Evolutionary conservation across 2,888 invertebrate species (phyloP).

Genomic region (Himalopsyche kuldschensis): DNA sequence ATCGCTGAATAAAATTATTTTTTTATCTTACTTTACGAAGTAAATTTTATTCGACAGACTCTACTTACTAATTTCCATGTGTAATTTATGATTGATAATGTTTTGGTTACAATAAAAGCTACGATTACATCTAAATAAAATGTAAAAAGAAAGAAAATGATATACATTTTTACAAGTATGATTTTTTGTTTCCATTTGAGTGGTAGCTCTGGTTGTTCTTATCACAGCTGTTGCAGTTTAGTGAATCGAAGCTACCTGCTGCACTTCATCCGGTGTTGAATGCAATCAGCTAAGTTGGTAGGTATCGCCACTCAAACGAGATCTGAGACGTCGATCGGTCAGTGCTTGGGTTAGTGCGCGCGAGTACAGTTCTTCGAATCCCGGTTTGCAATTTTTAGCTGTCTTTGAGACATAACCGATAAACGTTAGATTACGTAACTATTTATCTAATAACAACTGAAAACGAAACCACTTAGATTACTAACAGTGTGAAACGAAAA

Average conservation of each 20-base stretch:
- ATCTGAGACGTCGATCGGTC: background rate
- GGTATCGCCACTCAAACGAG: background rate
- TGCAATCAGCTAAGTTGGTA: background rate
- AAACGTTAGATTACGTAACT: background rate
- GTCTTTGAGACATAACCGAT: background rate
- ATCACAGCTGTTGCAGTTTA: background rate
- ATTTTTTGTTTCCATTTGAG: no score
- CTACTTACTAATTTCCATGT: no score
- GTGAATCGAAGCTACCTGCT: background rate
- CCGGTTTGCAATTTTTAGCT: background rate
- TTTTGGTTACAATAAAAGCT: no score
- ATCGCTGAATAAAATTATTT: no score
- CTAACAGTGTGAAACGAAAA: no score
- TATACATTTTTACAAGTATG: no score
- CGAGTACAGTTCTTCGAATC: background rate
- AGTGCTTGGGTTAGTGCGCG: background rate
- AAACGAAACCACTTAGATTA: no score
- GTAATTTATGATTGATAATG: no score
- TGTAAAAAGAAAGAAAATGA: no score
- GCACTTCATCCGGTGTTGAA: background rate
- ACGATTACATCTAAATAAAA: no score
- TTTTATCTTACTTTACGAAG: no score
- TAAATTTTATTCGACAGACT: no score
- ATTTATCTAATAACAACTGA: background rate
- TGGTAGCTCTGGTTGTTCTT: background rate